These are phyloP conservation scores for Brachypalpus laphriformis DNA, from an alignment of 2,888 invertebrate species.

Conservation along the genomic window DNA sequence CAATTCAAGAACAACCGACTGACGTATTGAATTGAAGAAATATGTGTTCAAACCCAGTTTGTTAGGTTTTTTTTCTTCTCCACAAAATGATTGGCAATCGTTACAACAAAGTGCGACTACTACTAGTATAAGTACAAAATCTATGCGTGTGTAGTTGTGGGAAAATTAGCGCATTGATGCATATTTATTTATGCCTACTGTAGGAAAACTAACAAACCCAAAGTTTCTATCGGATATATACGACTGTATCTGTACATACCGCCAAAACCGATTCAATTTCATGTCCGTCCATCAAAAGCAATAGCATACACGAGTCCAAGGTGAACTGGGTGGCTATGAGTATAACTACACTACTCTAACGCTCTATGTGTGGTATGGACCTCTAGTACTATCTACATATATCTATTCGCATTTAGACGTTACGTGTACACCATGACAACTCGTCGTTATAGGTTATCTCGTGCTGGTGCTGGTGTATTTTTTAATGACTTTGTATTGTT, in stretches of 20 bases:
- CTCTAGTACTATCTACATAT: slow-evolving; percentile 28
- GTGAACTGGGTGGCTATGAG: slow-evolving; percentile 66
- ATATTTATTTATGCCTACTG: slow-evolving; percentile 57
- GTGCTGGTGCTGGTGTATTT: slow-evolving; percentile 47
- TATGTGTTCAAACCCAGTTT: slow-evolving; percentile 28
- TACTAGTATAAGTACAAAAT: slow-evolving; percentile 8
- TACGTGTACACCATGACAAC: slow-evolving; percentile 61
- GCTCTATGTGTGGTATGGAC: slow-evolving; percentile 45
- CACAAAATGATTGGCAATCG: slow-evolving; percentile 31
- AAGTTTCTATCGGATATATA: slow-evolving; percentile 34
- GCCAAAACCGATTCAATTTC: slow-evolving; percentile 63
- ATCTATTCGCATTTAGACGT: slow-evolving; percentile 46
- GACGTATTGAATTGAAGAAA: slow-evolving; percentile 34
- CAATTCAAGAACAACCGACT: slow-evolving; percentile 51
- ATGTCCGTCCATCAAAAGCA: slow-evolving; percentile 68
- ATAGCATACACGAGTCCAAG: slow-evolving; percentile 68
- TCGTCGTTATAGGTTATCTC: slow-evolving; percentile 67
- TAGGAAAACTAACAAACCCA: slow-evolving; percentile 38
- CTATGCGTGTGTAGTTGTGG: slow-evolving; percentile 29
- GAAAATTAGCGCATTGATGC: slow-evolving; percentile 65
- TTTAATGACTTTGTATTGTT: slow-evolving; percentile 68
- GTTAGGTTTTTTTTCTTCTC: slow-evolving; percentile 5
- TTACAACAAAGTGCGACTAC: slow-evolving; percentile 42
- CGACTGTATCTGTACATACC: slow-evolving; percentile 28
- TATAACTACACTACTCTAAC: slow-evolving; percentile 60